A percentile compares a stretch with the other conserved stretches of the same genome.
Conservation (phyloP, 2,888 invertebrate species). For the Hybos culiciformis region DNA sequence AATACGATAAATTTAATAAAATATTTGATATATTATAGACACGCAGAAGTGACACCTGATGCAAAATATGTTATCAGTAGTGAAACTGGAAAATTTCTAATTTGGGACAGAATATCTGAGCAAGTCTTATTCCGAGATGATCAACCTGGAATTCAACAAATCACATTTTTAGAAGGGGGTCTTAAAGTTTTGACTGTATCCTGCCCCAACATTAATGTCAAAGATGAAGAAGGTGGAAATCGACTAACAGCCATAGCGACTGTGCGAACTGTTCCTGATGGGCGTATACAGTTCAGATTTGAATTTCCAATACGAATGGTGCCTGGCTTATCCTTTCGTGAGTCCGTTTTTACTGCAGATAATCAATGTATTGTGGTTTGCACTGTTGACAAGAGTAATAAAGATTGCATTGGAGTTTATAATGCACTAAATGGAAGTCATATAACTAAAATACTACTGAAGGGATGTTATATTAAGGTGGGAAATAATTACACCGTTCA, state of each 20-base stretch:
- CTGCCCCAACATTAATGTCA: slow-evolving; percentile 30
- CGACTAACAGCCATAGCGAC: slow-evolving; percentile 49
- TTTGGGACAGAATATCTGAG: slow-evolving; percentile 71
- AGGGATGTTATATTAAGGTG: slow-evolving; percentile 44
- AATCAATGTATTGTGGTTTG: slow-evolving; percentile 62
- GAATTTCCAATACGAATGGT: slow-evolving; percentile 67
- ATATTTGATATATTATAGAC: too few species aligned
- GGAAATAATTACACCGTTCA: not conserved
- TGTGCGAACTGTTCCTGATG: slow-evolving; percentile 62
- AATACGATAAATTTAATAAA: too few species aligned
- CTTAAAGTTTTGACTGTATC: slow-evolving; percentile 34
- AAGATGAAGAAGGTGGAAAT: slow-evolving; percentile 38
- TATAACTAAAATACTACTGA: slow-evolving; percentile 38
- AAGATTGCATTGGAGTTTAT: slow-evolving; percentile 72
- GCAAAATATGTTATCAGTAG: slow-evolving; percentile 76
- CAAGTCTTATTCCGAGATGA: slow-evolving; percentile 59
- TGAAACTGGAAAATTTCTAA: slow-evolving; percentile 79
- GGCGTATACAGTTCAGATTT: slow-evolving; percentile 62
- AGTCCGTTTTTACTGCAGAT: slow-evolving; percentile 70
- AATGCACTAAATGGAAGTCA: slow-evolving; percentile 64
- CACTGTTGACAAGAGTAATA: slow-evolving; percentile 66
- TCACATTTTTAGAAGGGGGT: slow-evolving; percentile 34
- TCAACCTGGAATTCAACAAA: slow-evolving; percentile 44
- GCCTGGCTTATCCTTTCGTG: slow-evolving; percentile 55
- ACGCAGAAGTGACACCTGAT: slow-evolving; percentile 74